Conservation (phyloP, 2,888 invertebrate species). For the Oligia strigilis region DNA sequence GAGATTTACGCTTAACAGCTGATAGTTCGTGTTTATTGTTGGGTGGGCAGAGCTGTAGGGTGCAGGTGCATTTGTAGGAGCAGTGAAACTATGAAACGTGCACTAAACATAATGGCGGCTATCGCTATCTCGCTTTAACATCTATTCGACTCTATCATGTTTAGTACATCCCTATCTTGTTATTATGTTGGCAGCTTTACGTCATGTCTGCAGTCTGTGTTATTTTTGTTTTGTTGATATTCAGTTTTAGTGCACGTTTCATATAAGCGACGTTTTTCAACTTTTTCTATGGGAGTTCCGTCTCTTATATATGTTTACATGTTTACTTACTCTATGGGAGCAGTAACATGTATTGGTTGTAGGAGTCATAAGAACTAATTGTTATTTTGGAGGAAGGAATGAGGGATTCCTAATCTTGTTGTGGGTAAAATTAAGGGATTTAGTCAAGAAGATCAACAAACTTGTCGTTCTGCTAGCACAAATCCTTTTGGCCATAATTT, state of each 20-base stretch:
- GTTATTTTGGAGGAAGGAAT: background rate
- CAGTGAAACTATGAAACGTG: background rate
- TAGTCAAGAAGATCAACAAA: background rate
- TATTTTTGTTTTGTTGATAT: too few relatives aligned
- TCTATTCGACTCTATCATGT: too few relatives aligned
- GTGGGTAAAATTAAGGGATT: background rate
- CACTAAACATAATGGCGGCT: too few relatives aligned
- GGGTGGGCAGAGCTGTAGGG: conserved; percentile 22
- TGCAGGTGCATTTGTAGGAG: conserved; percentile 27
- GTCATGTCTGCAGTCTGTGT: too few relatives aligned
- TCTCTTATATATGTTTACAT: too few relatives aligned
- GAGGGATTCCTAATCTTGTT: background rate
- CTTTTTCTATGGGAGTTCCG: too few relatives aligned
- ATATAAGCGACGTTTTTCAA: too few relatives aligned
- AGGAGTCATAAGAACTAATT: conserved; percentile 19
- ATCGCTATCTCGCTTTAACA: too few relatives aligned
- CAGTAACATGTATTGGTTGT: conserved; percentile 7
- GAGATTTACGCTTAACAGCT: conserved; percentile 57
- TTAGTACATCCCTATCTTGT: too few relatives aligned
- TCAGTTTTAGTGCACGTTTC: too few relatives aligned
- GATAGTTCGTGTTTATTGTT: conserved; percentile 54
- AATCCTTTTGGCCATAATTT: background rate
- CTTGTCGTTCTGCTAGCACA: background rate
- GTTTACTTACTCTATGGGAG: too few relatives aligned
- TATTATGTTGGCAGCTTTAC: too few relatives aligned